phyloP scores from a whole-genome alignment of 2,797 vertebrate genomes.

The Alcedo atthis region DNA sequence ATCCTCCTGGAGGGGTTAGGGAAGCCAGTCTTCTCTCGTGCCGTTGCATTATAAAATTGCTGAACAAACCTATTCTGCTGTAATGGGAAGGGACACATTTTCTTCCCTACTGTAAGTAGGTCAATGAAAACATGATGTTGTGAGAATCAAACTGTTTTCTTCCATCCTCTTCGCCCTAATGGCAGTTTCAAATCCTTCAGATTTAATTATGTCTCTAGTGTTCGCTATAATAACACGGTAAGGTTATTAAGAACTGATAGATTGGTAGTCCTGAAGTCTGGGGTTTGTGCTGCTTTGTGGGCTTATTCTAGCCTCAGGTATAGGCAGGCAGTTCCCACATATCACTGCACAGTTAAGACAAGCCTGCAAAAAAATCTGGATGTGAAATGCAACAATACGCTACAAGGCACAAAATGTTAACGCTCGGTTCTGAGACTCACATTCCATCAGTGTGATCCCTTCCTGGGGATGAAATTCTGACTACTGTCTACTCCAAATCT shows the following conservation, averaged over 20 bases:
- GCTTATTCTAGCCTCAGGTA: not conserved
- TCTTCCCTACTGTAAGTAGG: conserved; percentile 54
- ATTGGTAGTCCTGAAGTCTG: not conserved
- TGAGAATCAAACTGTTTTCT: conserved; percentile 34
- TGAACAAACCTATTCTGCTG: conserved; percentile 53
- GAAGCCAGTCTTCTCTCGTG: not conserved
- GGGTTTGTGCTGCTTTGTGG: not conserved
- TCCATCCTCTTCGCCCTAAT: not conserved
- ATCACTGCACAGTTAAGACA: not conserved
- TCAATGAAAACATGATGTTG: conserved; percentile 62
- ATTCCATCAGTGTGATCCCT: not conserved
- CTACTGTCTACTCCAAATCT: not conserved
- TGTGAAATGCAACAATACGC: not conserved
- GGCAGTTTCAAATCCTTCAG: conserved; percentile 28
- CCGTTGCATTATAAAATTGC: conserved; percentile 21
- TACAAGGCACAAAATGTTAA: not conserved
- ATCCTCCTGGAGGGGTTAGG: not conserved
- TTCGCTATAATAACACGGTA: not conserved
- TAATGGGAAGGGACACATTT: conserved; percentile 30
- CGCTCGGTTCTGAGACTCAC: not conserved
- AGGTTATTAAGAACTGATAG: conserved; percentile 32
- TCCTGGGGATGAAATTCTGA: not conserved
- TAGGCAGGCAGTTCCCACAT: not conserved
- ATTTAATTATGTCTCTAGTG: conserved; percentile 40
- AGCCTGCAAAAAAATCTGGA: not conserved